Conservation (phyloP, 2,888 invertebrate genomes). For the Linnaemya vulpina region DNA sequence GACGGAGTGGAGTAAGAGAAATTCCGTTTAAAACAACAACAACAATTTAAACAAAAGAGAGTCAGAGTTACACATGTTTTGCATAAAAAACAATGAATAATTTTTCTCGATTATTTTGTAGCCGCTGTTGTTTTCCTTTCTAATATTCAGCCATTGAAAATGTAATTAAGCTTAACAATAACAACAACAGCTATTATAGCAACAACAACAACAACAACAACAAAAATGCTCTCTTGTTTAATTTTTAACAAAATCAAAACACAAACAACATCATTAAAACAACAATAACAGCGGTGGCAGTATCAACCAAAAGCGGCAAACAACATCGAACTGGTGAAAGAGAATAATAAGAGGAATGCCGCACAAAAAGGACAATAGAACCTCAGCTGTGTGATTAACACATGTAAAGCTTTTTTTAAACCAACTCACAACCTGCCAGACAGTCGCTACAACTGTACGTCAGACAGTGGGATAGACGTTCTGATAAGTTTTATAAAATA, state of each 20-base stretch:
- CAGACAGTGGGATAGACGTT: slow-evolving; percentile 8
- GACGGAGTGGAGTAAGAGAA: slow-evolving; percentile 13
- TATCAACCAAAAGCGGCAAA: slow-evolving; percentile 55
- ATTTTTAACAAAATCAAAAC: slow-evolving; percentile 65
- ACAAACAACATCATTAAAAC: slow-evolving; percentile 71
- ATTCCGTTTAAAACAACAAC: slow-evolving; percentile 37
- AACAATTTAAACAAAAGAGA: slow-evolving; percentile 68
- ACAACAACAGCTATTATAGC: slow-evolving; percentile 50
- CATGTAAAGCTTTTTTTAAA: slow-evolving; percentile 65
- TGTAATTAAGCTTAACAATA: slow-evolving; percentile 70
- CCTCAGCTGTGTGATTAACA: slow-evolving; percentile 73
- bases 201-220: background rate
- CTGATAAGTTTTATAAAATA: too few species aligned
- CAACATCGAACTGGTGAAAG: slow-evolving; percentile 53
- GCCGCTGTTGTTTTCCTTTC: slow-evolving; percentile 37
- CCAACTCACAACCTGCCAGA: slow-evolving; percentile 27
- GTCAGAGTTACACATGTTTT: slow-evolving; percentile 71
- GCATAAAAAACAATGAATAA: slow-evolving; percentile 72
- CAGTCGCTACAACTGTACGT: slow-evolving; percentile 19
- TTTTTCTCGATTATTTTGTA: slow-evolving; percentile 49
- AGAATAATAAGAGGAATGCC: slow-evolving; percentile 7
- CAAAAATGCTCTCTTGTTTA: slow-evolving; percentile 58
- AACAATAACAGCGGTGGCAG: slow-evolving; percentile 60
- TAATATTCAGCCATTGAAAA: slow-evolving; percentile 64
- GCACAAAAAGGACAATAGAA: slow-evolving; percentile 63